These are phyloP conservation scores for Acronicta psi DNA, from an alignment of 2,888 invertebrate genomes.

Conservation along the genomic window DNA sequence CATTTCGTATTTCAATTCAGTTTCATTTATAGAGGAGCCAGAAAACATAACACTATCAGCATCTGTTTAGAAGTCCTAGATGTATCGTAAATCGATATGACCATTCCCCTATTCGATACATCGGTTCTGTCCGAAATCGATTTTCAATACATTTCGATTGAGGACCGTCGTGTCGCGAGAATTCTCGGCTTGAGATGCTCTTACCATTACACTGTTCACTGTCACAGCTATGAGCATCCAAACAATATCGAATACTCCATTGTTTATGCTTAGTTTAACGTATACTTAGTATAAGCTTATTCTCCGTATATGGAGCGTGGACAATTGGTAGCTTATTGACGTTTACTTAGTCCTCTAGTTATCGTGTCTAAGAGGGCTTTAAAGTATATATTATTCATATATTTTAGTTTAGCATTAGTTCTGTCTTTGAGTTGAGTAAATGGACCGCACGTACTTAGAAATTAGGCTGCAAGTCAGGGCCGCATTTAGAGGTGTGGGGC, in stretches of 20 bases:
- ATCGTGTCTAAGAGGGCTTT: constrained; percentile 12
- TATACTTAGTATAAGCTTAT: constrained; percentile 39
- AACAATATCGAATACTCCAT: constrained; percentile 52
- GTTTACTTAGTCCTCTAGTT: constrained; percentile 13
- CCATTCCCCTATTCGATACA: constrained; percentile 31
- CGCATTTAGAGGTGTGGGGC: too few species aligned
- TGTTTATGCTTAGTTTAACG: constrained; percentile 56
- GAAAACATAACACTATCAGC: too few species aligned
- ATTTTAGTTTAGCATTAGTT: constrained; percentile 28
- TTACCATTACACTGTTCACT: constrained; percentile 37
- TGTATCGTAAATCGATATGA: constrained; percentile 4
- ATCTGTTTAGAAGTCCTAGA: constrained; percentile 4
- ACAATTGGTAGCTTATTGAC: constrained; percentile 39
- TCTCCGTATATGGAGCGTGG: constrained; percentile 52
- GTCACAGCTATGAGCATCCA: constrained; percentile 34
- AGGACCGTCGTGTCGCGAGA: constrained; percentile 30
- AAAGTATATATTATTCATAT: constrained; percentile 33
- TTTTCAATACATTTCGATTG: constrained; percentile 41
- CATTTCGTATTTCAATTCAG: too few species aligned
- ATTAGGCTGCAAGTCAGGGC: constrained; percentile 14
- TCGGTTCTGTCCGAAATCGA: constrained; percentile 22
- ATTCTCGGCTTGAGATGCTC: constrained; percentile 39
- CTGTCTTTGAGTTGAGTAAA: constrained; percentile 28
- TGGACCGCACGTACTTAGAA: constrained; percentile 9
- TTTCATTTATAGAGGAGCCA: too few species aligned